These are phyloP conservation scores for Neogobius melanostomus DNA, from an alignment of 2,113 vertebrate species.

Conservation along the genomic window DNA sequence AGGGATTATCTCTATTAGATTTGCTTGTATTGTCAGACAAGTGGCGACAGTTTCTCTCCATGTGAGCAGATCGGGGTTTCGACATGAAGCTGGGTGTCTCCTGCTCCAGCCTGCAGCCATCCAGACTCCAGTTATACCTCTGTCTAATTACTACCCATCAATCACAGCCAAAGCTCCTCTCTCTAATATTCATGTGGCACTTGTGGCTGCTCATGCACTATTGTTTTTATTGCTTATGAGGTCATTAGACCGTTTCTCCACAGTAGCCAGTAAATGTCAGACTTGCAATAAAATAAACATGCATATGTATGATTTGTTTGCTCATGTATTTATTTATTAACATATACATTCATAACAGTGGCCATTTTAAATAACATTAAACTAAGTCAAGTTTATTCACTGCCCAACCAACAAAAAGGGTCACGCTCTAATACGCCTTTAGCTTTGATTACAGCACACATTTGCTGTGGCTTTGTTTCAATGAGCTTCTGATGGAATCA, in stretches of 20 bases:
- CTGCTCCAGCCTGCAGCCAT: slow-evolving; percentile 30
- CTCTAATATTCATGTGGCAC: slow-evolving; percentile 31
- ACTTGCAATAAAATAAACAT: neutral
- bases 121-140: slow-evolving; percentile 25
- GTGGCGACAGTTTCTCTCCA: neutral
- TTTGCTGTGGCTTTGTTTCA: too few relatives aligned
- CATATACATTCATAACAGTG: too few relatives aligned
- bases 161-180: slow-evolving; percentile 25
- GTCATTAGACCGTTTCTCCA: neutral
- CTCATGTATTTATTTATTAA: too few relatives aligned
- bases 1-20: neutral
- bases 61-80: slow-evolving; percentile 2
- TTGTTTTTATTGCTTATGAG: slow-evolving; percentile 21
- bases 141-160: slow-evolving; percentile 40
- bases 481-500: too few relatives aligned
- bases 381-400: too few relatives aligned
- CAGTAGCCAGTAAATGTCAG: neutral
- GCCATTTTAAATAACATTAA: too few relatives aligned
- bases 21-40: neutral
- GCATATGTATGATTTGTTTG: neutral
- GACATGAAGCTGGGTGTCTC: slow-evolving; percentile 19
- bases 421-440: too few relatives aligned
- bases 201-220: neutral
- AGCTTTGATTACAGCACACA: too few relatives aligned
- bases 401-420: too few relatives aligned